Percentiles rank a stretch among this genome's conserved stretches.
Evolutionary conservation across 2,113 vertebrate genomes (phyloP).

Genomic region (Anhinga rufa): DNA sequence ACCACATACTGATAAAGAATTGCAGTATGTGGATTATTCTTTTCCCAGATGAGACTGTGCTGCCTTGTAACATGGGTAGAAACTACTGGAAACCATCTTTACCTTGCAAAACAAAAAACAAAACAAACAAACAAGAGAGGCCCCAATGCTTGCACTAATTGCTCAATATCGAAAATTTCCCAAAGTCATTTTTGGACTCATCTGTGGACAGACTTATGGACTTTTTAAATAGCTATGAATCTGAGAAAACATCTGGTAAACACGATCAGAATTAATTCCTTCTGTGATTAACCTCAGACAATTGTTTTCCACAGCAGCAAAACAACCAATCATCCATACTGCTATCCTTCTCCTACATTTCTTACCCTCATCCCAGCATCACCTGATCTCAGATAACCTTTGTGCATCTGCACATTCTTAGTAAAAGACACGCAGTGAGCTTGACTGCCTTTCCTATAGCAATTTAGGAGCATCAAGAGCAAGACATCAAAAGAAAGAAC

Average conservation of each 20-base stretch:
- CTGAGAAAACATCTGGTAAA: not conserved
- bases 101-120: not conserved
- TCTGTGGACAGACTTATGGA: not conserved
- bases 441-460: not conserved
- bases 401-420: not conserved
- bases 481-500: not conserved
- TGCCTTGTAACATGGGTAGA: not conserved
- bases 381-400: not conserved
- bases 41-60: not conserved
- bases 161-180: not conserved
- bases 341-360: not conserved
- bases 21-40: not conserved
- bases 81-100: not conserved
- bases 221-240: not conserved
- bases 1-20: not conserved
- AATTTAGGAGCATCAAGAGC: not conserved
- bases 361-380: not conserved
- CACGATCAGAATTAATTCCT: not conserved
- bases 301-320: not conserved
- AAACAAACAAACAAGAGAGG: not conserved
- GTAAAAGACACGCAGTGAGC: not conserved
- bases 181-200: not conserved
- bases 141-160: not conserved
- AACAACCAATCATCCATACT: not conserved
- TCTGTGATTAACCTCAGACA: not conserved